Evolutionary conservation across 2,888 invertebrate species (phyloP).

Genomic region (Machimus rusticus): DNA sequence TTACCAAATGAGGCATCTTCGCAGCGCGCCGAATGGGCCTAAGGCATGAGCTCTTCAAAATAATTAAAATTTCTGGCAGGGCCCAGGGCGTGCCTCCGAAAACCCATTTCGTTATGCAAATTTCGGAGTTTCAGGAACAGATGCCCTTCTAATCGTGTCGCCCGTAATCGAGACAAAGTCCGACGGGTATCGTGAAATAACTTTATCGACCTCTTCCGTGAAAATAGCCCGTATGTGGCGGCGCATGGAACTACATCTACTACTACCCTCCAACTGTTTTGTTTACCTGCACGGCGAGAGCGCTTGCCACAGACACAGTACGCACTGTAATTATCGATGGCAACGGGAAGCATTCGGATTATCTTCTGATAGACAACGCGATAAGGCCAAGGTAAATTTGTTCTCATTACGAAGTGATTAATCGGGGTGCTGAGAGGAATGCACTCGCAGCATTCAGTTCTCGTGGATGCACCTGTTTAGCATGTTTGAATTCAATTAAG

Average conservation of each 20-base stretch:
- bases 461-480: constrained; percentile 45
- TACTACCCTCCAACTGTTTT: neutral
- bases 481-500: constrained; percentile 44
- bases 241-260: neutral
- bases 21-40: neutral
- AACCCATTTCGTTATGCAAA: constrained; percentile 41
- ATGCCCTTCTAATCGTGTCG: constrained; percentile 13
- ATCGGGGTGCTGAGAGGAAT: constrained; percentile 42
- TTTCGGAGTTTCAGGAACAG: constrained; percentile 11
- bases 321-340: constrained; percentile 19
- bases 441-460: constrained; percentile 19
- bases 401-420: constrained; percentile 46
- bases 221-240: neutral
- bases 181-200: neutral
- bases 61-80: constrained; percentile 16
- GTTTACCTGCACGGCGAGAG: neutral
- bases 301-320: neutral
- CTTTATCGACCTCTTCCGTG: constrained; percentile 17
- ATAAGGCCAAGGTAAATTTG: constrained; percentile 41
- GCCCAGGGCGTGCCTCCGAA: neutral
- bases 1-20: neutral
- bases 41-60: neutral
- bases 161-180: neutral
- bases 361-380: constrained; percentile 37
- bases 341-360: constrained; percentile 28